Evolutionary conservation across 2,797 vertebrate genomes (phyloP), one percentile per base, ranked within the genome.

Genomic region (Taeniopygia guttata): DNA sequence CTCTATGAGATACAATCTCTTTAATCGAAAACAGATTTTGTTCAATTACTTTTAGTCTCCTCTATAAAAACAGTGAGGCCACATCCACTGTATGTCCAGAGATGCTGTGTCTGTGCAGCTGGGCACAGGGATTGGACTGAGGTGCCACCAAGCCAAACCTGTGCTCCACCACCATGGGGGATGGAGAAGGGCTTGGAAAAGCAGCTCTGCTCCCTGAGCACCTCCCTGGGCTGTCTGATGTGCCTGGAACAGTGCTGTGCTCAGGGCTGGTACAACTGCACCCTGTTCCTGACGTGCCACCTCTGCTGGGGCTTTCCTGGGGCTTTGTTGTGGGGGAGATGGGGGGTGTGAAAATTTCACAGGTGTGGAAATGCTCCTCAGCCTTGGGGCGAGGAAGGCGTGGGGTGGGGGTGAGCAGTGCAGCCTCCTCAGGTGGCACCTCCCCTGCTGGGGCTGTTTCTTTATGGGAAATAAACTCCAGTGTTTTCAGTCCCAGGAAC

Each of bases 1-100:
- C 48, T 78, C 34, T 42, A 17, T 3, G 6, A 93, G 85, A 94
- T 89, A 70, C 69, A 88, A 95, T 94, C 95, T 94, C 84, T 93
- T 90, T 95, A 96, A 94, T 94, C 73, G 52, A 87, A 87, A 95
- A 54, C 83, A 87, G 92, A 90, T 96, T 95, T 96, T 88, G 68
- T 76, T 95, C 89, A 89, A 81, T 90, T 93, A 75, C 76, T 56
- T 89, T 62, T 49, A 63, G 88, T 72, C 74, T 74, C 13, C 48
- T 58, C 77, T 32, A 29, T 52, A 36, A 81, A 87, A 93, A 55
- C 26, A 82, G 38, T 1, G 34, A 58, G 60, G 68, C 62, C 60
- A 56, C 46, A 81, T 9, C 87, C 5, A 1, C 12, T 5, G 2
- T 18, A 2, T 27, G 64, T 84, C 49, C 66, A 69, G 70, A 55